Base-by-base conservation (phyloP, 2,797 vertebrate species). In the Clarias platycephalus region DNA sequence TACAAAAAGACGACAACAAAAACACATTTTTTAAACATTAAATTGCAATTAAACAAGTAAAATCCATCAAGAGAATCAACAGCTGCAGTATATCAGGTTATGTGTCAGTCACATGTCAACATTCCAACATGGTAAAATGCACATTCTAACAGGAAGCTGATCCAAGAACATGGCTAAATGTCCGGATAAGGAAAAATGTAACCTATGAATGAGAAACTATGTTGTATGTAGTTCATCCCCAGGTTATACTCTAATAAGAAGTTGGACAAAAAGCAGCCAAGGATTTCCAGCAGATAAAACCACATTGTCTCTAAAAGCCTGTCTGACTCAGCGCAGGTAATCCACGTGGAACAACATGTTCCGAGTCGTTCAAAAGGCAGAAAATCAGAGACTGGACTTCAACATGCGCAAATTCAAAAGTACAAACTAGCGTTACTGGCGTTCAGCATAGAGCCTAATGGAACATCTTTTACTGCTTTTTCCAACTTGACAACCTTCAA, bases 391-490 rank as follows among this genome's bases (percentile, higher is more conserved):
- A 83, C 76, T 72, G 83, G 80, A 83, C 67, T 81, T 83, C 64
- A 67, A 82, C 83, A 62, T 37, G 53, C 62, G 22, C 67, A 77
- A 83, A 80, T 70, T 13, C 60, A 58, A 44, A 84, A 81, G 66
- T 66, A 76, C 83, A 83, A 80, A 84, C n/a, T 44, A 10, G 26
- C 74, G 9, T 68, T 31, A 20, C 76, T 78, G 57, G 37, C 71
- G 62, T 76, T 79, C 80, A 85, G 79, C 82, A 74, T 84, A 84
- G 85, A 88, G 79, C 83, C 80, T 57, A 79, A 89, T 78, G 70
- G 80, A 62, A 85, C 78, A 86, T 88, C 44, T 90, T 83, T 90
- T 81, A 88, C 89, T 89, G 86, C 84, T 83, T 92, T 84, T 83
- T 92, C 88, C 83, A 85, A 86, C 80, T 91, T 72, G 58, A 76